Conservation (phyloP, 2,797 vertebrate species). For the Acanthopagrus latus region DNA sequence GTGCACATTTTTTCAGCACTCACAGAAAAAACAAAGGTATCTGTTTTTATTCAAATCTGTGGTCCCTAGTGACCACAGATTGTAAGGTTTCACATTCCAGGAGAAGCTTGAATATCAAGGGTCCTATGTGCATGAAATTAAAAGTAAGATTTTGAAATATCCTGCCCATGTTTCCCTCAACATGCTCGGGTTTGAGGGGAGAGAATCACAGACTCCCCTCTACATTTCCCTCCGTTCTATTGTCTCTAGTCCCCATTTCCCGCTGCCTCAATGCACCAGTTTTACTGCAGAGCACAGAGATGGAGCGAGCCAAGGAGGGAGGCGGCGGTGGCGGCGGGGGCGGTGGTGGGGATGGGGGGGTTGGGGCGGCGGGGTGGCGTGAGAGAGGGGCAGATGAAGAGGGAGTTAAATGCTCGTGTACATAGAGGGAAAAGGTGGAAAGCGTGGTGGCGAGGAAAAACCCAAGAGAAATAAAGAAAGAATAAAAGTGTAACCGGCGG, state of each 20-base stretch:
- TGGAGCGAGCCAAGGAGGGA: conserved; percentile 76
- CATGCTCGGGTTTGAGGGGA: conserved; percentile 38
- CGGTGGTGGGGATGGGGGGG: conserved; percentile 53
- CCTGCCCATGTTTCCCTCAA: conserved; percentile 13
- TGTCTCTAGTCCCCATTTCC: conserved; percentile 79
- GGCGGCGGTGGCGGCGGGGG: conserved; percentile 37
- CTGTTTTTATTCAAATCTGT: conserved; percentile 56
- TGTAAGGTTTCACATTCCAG: conserved; percentile 19
- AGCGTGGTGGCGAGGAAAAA: conserved; percentile 39
- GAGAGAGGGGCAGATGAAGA: conserved; percentile 59
- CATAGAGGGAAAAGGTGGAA: conserved; percentile 53
- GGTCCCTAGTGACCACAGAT: conserved; percentile 38
- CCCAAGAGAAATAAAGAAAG: conserved; percentile 46
- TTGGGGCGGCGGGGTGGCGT: conserved; percentile 10
- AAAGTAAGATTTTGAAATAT: conserved; percentile 21
- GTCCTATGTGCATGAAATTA: conserved; percentile 17
- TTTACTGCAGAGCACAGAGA: conserved; percentile 85
- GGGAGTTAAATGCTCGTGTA: conserved; percentile 73
- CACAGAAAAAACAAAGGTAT: background rate
- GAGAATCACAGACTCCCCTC: conserved; percentile 49
- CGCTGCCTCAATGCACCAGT: conserved; percentile 86
- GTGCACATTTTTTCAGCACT: conserved; percentile 60
- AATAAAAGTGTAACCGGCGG: conserved; percentile 42
- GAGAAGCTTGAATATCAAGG: conserved; percentile 1
- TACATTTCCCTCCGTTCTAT: conserved; percentile 73